phyloP scores from a whole-genome alignment of 2,888 invertebrate species.

The Aphodius sticticus region DNA sequence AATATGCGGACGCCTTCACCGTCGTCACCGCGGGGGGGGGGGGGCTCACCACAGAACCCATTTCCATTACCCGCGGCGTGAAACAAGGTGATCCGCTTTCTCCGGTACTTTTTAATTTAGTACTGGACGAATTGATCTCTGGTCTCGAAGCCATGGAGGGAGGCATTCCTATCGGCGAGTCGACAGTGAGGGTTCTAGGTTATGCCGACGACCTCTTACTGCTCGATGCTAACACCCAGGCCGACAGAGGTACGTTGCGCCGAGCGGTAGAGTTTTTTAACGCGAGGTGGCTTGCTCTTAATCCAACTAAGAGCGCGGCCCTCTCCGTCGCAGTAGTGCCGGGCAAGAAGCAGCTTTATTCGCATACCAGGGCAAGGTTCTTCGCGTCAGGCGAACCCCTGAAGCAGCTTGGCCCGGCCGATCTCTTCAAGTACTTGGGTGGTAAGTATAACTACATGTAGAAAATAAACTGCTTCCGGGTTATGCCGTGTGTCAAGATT shows the following conservation, averaged over 20 bases:
- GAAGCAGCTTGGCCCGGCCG: not conserved
- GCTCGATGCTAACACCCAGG: not conserved
- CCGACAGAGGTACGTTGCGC: not conserved
- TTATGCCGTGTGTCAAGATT: too few species aligned
- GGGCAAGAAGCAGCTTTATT: not conserved
- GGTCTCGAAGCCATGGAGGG: too few species aligned
- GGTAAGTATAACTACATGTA: too few species aligned
- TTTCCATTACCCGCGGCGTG: slow-evolving; percentile 14
- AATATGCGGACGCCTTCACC: slow-evolving; percentile 5
- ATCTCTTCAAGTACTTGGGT: slow-evolving; percentile 1
- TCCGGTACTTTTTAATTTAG: too few species aligned
- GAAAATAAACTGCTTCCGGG: too few species aligned
- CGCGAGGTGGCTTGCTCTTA: not conserved
- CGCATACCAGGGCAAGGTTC: not conserved
- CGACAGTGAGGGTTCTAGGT: not conserved
- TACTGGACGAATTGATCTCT: too few species aligned
- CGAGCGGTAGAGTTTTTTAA: not conserved
- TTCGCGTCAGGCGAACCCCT: not conserved
- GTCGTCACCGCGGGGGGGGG: too few species aligned
- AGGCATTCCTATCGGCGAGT: too few species aligned
- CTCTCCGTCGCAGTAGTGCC: not conserved
- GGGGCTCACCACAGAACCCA: too few species aligned
- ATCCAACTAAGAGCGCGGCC: not conserved
- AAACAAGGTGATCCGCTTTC: too few species aligned
- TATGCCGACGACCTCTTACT: not conserved